A percentile compares a stretch with the other conserved stretches of the same genome.
phyloP scores from a whole-genome alignment of 2,888 invertebrate species.

The Lycaena phlaeas region DNA sequence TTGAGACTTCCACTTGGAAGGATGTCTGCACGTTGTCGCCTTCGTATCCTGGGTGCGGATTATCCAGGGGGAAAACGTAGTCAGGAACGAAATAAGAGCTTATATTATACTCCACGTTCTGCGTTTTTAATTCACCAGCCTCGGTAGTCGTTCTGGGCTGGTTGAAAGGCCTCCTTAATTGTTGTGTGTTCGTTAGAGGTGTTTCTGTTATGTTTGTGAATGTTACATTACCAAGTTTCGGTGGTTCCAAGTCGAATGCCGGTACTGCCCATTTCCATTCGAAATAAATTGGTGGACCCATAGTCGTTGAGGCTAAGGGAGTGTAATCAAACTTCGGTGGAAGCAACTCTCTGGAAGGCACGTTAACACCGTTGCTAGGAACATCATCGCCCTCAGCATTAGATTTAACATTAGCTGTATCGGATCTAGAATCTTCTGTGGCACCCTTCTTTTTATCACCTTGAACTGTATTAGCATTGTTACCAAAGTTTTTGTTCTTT shows the following conservation, averaged over 20 bases:
- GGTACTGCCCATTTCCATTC: slow-evolving; percentile 79
- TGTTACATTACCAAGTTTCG: slow-evolving; percentile 55
- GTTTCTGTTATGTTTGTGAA: slow-evolving; percentile 29
- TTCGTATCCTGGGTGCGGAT: slow-evolving; percentile 73
- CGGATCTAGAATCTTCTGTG: slow-evolving; percentile 33
- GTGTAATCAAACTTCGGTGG: slow-evolving; percentile 69
- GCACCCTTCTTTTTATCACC: slow-evolving; percentile 37
- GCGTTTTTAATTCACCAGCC: slow-evolving; percentile 31
- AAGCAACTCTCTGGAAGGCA: slow-evolving; percentile 47
- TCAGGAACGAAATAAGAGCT: slow-evolving; percentile 76
- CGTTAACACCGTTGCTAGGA: slow-evolving; percentile 17
- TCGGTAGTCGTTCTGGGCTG: slow-evolving; percentile 43
- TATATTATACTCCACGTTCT: slow-evolving; percentile 68
- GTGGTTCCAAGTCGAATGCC: slow-evolving; percentile 71
- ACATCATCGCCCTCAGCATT: slow-evolving; percentile 20
- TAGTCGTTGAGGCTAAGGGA: slow-evolving; percentile 55
- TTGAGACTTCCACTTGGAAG: slow-evolving; percentile 71
- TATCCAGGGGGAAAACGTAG: slow-evolving; percentile 74
- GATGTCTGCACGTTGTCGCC: slow-evolving; percentile 71
- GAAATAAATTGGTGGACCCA: slow-evolving; percentile 76
- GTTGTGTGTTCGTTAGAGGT: neutral
- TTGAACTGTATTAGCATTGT: slow-evolving; percentile 38
- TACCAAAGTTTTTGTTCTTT: slow-evolving; percentile 40
- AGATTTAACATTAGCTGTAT: slow-evolving; percentile 40
- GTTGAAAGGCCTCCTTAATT: slow-evolving; percentile 36